Evolutionary conservation across 2,113 vertebrate genomes (phyloP), one percentile per base, ranked within the genome.

Genomic region (Lasiurus cinereus): DNA sequence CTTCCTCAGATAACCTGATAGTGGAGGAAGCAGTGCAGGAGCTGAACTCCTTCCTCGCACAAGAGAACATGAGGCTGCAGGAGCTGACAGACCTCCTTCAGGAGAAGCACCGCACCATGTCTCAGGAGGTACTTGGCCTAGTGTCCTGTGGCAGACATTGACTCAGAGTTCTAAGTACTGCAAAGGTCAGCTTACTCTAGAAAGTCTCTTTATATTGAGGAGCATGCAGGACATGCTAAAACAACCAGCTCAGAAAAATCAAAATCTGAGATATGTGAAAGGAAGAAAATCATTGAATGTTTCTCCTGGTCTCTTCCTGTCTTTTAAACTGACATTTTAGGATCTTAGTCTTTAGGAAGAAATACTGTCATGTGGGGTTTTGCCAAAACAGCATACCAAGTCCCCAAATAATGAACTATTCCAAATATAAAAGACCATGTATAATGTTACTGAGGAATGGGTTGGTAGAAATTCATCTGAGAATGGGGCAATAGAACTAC

Each of bases 51-150:
- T 98, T 99, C 48, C 98, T 99, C 12, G 97, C 97, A 1, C 99
- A 97, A 70, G 99, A 99, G 96, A 99, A 99, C 22, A 98, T 99
- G 39, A 97, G 98, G 9, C 98, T 99, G 1, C 99, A 99, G 77
- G 99, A 99, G 95, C 89, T 99, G 96, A 98, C 99, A 4, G 99
- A 99, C 91, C 97, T 99, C 87, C 99, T 99, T 72, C 99, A 99
- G 97, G 99, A 99, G 94, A 99, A 99, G 95, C 98, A 99, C 95
- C 97, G 97, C 93, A 98, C 99, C 95, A 99, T 99, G 99, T 99
- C 99, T 89, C 99, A 99, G 83, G 99, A 99, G 99, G 99, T 99
- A 97, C 29, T 24, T 92, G 74, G 74, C n/a, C 52, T 46, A 21
- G 36, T 93, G 46, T 66, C 24, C 48, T 29, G n/a, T 82, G 88